Base-by-base conservation (phyloP, 2,888 invertebrate genomes). In the Linhomoeus sp. region DNA sequence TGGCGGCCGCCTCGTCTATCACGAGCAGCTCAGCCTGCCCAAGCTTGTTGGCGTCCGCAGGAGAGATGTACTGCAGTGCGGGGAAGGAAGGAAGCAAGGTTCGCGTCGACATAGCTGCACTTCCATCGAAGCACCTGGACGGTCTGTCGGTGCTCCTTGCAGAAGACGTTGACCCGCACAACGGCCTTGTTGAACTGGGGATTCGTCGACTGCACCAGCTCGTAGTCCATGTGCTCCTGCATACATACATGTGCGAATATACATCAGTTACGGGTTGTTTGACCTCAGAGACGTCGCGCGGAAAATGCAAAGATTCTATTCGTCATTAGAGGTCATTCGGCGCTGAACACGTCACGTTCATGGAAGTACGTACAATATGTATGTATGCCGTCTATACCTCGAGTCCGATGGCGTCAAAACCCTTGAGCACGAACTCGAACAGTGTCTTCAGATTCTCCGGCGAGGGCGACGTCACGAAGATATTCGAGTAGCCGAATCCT, bases 1-100 rank as follows among this genome's bases (percentile, higher is more conserved):
- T 97, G 9, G 97, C 97, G 0, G 97, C 97, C 1, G 97, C 97
- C 68, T 99, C 97, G 67, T 99, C 97, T 48, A 97, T 90, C 0
- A 97, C 77, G 33, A 97, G 74, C 38, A 99, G 68, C 67, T 97
- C 94, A 0, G 92, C 90, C 52, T 90, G 88, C 12, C 83, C 78
- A 33, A 97, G 72, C 51, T 84, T 77, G 49, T 81, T 77, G 42
- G 80, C 78, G 67, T 94, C 90, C 39, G 79, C 79, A 0, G 97
- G 92, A 51, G 85, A 80, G 62, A 97, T 88, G 67, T 97, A 97
- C 79, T 92, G 68, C n/a, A n/a, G n/a, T n/a, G n/a, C n/a, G n/a
- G n/a, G n/a, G n/a, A n/a, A n/a, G n/a, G n/a, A n/a, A n/a, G n/a
- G 26, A 67, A 59, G 55, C n/a, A n/a, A n/a, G n/a, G n/a, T n/a